Evolutionary conservation across 2,888 invertebrate species (phyloP).

Genomic region (Nephrotoma flavescens): DNA sequence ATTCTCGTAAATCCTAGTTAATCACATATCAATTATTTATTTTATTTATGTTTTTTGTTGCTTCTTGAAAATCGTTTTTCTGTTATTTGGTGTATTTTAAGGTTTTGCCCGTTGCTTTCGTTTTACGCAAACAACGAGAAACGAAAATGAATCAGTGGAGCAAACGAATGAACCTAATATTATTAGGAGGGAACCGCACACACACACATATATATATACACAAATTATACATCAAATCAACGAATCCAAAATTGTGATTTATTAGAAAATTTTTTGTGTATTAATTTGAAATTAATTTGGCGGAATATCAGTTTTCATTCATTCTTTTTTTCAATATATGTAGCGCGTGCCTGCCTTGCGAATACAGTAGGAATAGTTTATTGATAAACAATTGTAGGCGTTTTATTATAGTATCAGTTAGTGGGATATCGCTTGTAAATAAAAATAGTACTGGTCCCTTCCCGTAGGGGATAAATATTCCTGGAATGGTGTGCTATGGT

Average conservation of each 20-base stretch:
- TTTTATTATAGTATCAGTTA: too few relatives aligned
- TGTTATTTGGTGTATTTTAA: neutral
- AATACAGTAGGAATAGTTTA: too few relatives aligned
- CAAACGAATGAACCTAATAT: neutral
- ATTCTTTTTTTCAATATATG: neutral
- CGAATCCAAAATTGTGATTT: neutral
- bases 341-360: too few relatives aligned
- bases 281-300: neutral
- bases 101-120: neutral
- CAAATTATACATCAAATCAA: too few relatives aligned
- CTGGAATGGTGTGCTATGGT: too few relatives aligned
- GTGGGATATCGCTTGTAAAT: too few relatives aligned
- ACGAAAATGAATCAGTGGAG: neutral
- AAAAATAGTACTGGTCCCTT: too few relatives aligned
- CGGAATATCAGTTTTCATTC: neutral
- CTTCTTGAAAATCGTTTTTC: neutral
- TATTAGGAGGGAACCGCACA: neutral
- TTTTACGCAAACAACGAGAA: neutral
- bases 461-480: too few relatives aligned
- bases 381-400: too few relatives aligned
- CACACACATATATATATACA: too few relatives aligned
- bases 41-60: neutral
- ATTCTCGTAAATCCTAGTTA: neutral
- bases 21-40: constrained; percentile 1
- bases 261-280: neutral